Evolutionary conservation across 2,113 vertebrate species (phyloP).

Genomic region (Zosterops hypoxanthus): DNA sequence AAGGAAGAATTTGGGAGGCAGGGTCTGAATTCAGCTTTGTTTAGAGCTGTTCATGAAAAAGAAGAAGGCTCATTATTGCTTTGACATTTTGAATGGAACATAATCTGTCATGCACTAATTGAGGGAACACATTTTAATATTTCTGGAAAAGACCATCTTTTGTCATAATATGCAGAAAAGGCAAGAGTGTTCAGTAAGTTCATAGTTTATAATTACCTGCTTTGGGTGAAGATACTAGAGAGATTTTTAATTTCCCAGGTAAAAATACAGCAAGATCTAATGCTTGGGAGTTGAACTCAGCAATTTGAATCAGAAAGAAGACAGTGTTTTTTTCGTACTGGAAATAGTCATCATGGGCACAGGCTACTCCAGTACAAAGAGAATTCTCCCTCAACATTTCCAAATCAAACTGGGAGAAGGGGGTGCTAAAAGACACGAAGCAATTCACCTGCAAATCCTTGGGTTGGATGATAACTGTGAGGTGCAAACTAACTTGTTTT

Average conservation of each 20-base stretch:
- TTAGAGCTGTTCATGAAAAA: neutral
- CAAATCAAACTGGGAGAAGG: neutral
- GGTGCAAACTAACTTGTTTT: neutral
- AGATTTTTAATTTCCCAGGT: constrained; percentile 12
- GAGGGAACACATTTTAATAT: constrained; percentile 26
- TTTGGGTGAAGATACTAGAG: neutral
- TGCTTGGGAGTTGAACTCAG: neutral
- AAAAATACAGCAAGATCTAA: neutral
- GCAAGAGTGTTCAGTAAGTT: constrained; percentile 10
- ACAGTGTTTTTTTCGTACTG: neutral
- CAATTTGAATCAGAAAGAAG: neutral
- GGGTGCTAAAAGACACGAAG: neutral
- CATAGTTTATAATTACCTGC: constrained; percentile 32
- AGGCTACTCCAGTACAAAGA: neutral
- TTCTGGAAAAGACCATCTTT: constrained; percentile 15
- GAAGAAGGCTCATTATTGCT: neutral
- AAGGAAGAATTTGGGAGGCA: neutral
- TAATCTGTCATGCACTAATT: neutral
- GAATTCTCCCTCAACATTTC: neutral
- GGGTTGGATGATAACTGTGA: neutral
- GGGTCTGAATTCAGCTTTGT: neutral
- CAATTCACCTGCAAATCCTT: neutral
- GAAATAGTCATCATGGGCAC: neutral
- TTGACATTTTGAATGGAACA: neutral
- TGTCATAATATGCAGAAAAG: neutral